Evolutionary conservation across 2,888 invertebrate genomes (phyloP), one percentile per base, ranked within the genome.

Genomic region (Lepidonotus clava): DNA sequence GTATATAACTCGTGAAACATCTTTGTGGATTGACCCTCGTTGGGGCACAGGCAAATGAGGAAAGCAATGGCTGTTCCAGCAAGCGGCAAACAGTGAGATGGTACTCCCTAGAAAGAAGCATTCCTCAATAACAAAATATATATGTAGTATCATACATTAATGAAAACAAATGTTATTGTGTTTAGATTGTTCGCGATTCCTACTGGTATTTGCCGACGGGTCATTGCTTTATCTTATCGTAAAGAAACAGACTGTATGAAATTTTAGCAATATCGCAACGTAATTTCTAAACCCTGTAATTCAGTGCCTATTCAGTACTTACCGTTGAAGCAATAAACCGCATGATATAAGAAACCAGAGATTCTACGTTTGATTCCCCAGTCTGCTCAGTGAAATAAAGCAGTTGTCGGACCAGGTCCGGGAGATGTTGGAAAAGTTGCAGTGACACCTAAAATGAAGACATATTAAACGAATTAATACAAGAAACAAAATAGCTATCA

Each of bases 381-480:
- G 34, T 1, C 14, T 24, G 71, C 18, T 71, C 71, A 21, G 36
- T 21, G n/a, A 1, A 21, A 24, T 71, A 71, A 24, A 38, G 8
- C 8, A 71, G 21, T 14, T 71, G 2, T 0, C 18, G 4, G 11
- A 71, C 71, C 14, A 36, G 21, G 1, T 32, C 18, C 11, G 51
- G 56, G 1, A 83, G 36, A 21, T 83, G 56, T n/a, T 83, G 83
- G 34, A 83, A 83, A 1, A 83, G 8, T 36, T 83, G 83, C 36
- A 83, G 32, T 4, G n/a, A 11, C 1, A 56, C 38, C 83, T 80
- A 28, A 6, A 76, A 28, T 1, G 40, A 34, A 1, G 4, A 76
- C 32, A 66, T n/a, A n/a, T n/a, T n/a, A n/a, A n/a, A n/a, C n/a
- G n/a, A n/a, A n/a, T n/a, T n/a, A n/a, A n/a, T n/a, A n/a, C n/a